These are phyloP conservation scores for Alectura lathami DNA, from an alignment of 2,113 vertebrate species.

Conservation along the genomic window DNA sequence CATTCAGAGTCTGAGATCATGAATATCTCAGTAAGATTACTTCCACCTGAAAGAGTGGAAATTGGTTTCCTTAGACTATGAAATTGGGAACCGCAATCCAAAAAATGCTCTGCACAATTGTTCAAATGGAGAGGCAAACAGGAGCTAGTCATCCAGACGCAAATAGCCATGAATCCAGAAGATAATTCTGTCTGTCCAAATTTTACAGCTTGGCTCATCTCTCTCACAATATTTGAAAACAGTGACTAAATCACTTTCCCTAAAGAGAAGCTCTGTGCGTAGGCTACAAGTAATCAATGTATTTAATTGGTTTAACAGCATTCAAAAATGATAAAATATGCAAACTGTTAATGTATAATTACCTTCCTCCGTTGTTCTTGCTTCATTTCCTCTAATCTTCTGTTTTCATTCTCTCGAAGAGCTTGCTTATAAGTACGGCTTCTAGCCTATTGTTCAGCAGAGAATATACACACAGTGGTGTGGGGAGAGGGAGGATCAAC, in stretches of 20 bases:
- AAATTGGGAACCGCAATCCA: neutral
- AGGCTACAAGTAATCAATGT: conserved; percentile 47
- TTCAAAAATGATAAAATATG: conserved; percentile 43
- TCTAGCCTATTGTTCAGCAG: conserved; percentile 60
- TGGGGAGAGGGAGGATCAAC: neutral
- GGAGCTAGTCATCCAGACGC: neutral
- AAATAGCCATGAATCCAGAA: neutral
- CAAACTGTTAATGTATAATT: conserved; percentile 49
- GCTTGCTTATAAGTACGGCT: conserved; percentile 51
- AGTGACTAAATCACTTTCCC: neutral
- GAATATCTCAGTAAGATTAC: neutral
- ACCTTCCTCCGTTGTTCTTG: conserved; percentile 77
- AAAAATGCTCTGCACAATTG: neutral
- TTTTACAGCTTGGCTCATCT: conserved; percentile 4
- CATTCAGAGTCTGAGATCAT: neutral
- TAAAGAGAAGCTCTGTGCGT: neutral
- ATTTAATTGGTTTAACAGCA: conserved; percentile 56
- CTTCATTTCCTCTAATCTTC: conserved; percentile 72
- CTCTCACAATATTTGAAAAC: neutral
- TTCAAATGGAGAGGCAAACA: neutral
- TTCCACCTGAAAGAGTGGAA: neutral
- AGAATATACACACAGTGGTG: neutral
- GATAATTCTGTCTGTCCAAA: neutral
- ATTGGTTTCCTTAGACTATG: neutral
- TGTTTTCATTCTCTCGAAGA: conserved; percentile 64